Evolutionary conservation across 92 coral and sea anemone species (phyloP).

Genomic region (Umimayanthus kanabou): DNA sequence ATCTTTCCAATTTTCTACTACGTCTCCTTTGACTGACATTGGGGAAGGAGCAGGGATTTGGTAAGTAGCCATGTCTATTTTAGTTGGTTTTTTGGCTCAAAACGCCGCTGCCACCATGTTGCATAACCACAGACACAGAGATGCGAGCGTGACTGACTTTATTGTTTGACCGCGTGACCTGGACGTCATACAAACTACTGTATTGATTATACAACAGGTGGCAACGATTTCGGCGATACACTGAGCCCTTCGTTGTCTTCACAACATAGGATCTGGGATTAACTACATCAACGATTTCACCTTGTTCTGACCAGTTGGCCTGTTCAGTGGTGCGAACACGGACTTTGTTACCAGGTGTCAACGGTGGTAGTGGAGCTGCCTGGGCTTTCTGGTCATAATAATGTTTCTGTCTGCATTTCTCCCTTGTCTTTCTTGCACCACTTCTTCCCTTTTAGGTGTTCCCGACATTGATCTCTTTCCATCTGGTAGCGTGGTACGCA

Average conservation of each 20-base stretch:
- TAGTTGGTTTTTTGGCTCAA: too few relatives aligned
- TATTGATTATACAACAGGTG: too few relatives aligned
- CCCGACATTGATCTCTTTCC: background rate
- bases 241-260: background rate
- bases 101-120: too few relatives aligned
- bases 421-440: background rate
- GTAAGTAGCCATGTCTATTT: too few relatives aligned
- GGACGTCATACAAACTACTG: too few relatives aligned
- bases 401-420: background rate
- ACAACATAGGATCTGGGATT: background rate
- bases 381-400: background rate
- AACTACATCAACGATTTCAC: background rate
- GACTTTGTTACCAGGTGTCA: background rate
- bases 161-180: too few relatives aligned
- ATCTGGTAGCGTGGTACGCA: background rate
- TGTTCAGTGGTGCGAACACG: background rate
- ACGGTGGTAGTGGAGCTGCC: background rate
- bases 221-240: background rate
- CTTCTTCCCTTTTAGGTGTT: background rate
- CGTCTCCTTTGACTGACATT: too few relatives aligned
- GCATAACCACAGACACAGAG: too few relatives aligned
- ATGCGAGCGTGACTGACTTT: too few relatives aligned
- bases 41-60: too few relatives aligned
- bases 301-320: slow-evolving; percentile 2
- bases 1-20: too few relatives aligned